Evolutionary conservation across 2,797 vertebrate genomes (phyloP), one percentile per base, ranked within the genome.

Genomic region (Malacoctenus gilli): DNA sequence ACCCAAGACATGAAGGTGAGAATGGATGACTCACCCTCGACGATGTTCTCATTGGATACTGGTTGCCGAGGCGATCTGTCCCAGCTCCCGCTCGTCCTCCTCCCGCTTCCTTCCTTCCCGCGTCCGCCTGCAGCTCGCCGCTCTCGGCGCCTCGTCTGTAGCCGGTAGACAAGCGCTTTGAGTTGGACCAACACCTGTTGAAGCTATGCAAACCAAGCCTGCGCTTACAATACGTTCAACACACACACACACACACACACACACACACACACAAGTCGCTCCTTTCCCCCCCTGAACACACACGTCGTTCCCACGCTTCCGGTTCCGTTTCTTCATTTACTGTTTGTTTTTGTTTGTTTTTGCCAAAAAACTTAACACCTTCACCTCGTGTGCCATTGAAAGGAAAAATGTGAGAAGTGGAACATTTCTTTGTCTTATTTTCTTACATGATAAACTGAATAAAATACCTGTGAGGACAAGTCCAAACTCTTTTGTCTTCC

Each of bases 341-440:
- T 20, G 31, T 55, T 70, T 72, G 38, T 21, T 65, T 66, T 23
- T 16, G 21, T 49, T 51, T 59, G 72, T 76, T 73, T 85, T 66
- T 89, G 86, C 84, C 86, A 85, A 87, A 88, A 85, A 77, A 75
- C 73, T 66, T 71, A 85, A 83, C 86, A 85, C 83, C 73, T 87
- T 92, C 88, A 91, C 88, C 89, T 90, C 78, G 88, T 91, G 92
- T 93, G 91, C 91, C 90, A 90, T 90, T 80, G 86, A 86, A 82
- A 84, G 80, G n/a, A n/a, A 85, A 84, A 85, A 87, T 83, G 83
- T 85, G 84, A 88, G 79, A 75, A 87, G 84, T 84, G 73, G 55
- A 89, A 82, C 50, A 72, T 88, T 88, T 85, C 71, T 86, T 88
- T 89, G 89, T 92, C 89, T 91, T 91, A 89, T 91, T 92, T 92